Evolutionary conservation across 2,888 invertebrate genomes (phyloP).

Genomic region (Tipula lateralis): DNA sequence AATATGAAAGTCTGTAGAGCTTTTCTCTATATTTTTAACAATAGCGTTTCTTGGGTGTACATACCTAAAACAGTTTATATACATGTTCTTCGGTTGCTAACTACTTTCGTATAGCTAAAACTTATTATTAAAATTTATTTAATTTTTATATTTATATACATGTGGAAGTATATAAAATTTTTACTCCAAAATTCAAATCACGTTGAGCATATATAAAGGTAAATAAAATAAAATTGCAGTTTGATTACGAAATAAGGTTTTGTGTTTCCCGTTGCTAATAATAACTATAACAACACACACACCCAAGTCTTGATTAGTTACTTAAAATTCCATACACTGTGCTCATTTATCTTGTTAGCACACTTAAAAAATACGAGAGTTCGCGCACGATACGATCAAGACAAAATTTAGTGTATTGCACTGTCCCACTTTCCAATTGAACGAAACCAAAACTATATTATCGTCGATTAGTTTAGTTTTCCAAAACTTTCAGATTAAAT

Average conservation of each 20-base stretch:
- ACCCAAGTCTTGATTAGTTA: not conserved
- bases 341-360: not conserved
- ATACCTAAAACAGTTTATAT: not conserved
- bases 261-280: not conserved
- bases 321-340: not conserved
- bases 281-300: not conserved
- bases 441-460: too few relatives aligned
- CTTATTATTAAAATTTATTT: conserved; percentile 20
- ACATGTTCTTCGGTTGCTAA: not conserved
- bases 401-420: too few relatives aligned
- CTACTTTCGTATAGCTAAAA: not conserved
- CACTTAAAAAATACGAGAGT: too few relatives aligned
- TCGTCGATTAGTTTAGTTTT: too few relatives aligned
- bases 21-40: not conserved
- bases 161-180: not conserved
- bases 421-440: too few relatives aligned
- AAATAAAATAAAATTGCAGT: conserved; percentile 19
- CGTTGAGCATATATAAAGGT: not conserved
- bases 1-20: not conserved
- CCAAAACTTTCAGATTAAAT: too few relatives aligned
- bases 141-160: too few relatives aligned
- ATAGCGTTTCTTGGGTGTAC: not conserved
- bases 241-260: conserved; percentile 9
- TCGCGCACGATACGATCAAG: too few relatives aligned
- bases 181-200: not conserved